A percentile compares a stretch with the other conserved stretches of the same genome.
Evolutionary conservation across 2,888 invertebrate genomes (phyloP).

Genomic region (Brenthis daphne): DNA sequence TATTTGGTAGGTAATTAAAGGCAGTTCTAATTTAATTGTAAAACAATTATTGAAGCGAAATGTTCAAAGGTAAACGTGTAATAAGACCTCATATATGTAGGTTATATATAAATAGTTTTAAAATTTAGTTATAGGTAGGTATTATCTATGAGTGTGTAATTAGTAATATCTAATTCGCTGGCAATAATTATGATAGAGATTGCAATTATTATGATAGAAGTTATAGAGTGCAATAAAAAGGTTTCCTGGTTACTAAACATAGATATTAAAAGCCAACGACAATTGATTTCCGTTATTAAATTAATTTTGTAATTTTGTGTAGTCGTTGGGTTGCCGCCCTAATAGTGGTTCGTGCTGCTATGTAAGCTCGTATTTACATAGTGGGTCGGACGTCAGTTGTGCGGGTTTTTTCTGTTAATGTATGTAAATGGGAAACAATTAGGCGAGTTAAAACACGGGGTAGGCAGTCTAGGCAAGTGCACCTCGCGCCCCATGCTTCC

Average conservation of each 20-base stretch:
- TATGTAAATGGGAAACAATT: slow-evolving; percentile 82
- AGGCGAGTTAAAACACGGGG: slow-evolving; percentile 81
- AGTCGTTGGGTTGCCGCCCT: slow-evolving; percentile 55
- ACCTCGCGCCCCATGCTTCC: slow-evolving; percentile 69
- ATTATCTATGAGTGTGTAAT: background rate
- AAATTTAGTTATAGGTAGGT: too few relatives aligned
- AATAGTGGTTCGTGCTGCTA: slow-evolving; percentile 52
- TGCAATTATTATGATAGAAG: slow-evolving; percentile 2
- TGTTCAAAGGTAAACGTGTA: too few relatives aligned
- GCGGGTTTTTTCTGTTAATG: slow-evolving; percentile 73
- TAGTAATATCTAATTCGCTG: too few relatives aligned
- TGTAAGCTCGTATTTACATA: slow-evolving; percentile 70
- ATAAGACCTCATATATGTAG: too few relatives aligned
- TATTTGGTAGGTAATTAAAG: background rate
- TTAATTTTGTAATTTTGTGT: slow-evolving; percentile 59
- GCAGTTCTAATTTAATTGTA: too few relatives aligned
- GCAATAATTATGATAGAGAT: background rate
- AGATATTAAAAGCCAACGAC: slow-evolving; percentile 60
- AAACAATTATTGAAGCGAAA: too few relatives aligned
- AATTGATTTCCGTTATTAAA: slow-evolving; percentile 74
- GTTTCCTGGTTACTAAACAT: slow-evolving; percentile 30
- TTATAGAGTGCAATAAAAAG: background rate
- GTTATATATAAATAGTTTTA: too few relatives aligned
- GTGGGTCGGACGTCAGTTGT: slow-evolving; percentile 69
- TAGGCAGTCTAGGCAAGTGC: slow-evolving; percentile 78